Base-by-base conservation (phyloP, 1,140 invertebrate species). In the Leguminivora glycinivorella region DNA sequence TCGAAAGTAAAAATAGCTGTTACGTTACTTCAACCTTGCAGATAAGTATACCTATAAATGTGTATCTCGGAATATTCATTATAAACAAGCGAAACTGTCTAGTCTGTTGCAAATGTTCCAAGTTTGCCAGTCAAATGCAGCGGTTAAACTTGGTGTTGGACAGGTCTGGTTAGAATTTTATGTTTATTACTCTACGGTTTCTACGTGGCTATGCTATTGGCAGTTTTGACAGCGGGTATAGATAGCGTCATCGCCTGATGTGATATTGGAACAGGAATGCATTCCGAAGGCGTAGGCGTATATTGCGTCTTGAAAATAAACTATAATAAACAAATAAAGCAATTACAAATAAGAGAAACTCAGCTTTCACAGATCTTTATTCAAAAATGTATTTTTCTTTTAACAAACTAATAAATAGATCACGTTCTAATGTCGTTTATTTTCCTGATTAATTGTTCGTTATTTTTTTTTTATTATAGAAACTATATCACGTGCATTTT, bases 1-100 rank as follows among this genome's bases (percentile, higher is more conserved):
- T 63, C 17, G 58, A 63, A 63, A 63, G 58, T 63, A 63, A 63
- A 63, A 63, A 63, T 63, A 63, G 58, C 58, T 31, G 58, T 63
- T 63, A 63, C 58, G 58, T 63, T 63, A 29, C 26, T 63, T 31
- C 29, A 63, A 63, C 58, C 58, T 63, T 29, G 58, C 58, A 19
- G 58, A 31, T 34, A 63, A 63, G 58, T 63, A 52, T 52, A 43
- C 5, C 4, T 43, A 10, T 52, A 52, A 22, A 7, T 10, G 0
- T 22, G n/a, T 63, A 63, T 63, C 58, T 19, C n/a, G 58, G 58
- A 63, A 63, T 63, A 63, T 52, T 52, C 31, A 63, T 63, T 63
- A 31, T 29, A 34, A 63, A 63, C 58, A 63, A 63, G 5, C 58
- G 26, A 29, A 63, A 31, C 58, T 29, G 26, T 63, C 25, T 63